Evolutionary conservation across 1,140 invertebrate genomes (phyloP), one percentile per base, ranked within the genome.

Genomic region (Dendrolimus kikuchii): DNA sequence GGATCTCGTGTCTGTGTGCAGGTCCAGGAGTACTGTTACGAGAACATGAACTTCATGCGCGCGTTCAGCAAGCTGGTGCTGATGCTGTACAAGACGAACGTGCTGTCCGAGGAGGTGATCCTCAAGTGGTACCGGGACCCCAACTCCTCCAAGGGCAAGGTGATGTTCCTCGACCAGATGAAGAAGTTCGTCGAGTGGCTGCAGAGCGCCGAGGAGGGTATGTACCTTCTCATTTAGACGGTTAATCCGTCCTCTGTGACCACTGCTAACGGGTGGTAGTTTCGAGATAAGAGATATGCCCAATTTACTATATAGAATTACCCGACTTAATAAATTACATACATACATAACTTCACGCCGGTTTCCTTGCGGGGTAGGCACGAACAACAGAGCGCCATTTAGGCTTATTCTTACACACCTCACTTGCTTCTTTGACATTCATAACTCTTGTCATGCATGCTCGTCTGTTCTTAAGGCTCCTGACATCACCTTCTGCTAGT

Each of bases 11-110:
- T 23, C 1, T 23, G 23, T 23, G 23, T 23, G 1, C 53, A 84
- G 81, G 93, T 98, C 66, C 97, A 99, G 87, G 97, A 98, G 77
- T 99, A 95, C 88, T 99, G 97, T 88, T 99, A 98, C 85, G 96
- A 98, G 75, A 98, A 99, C 89, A 98, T 98, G 96, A 97, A 95
- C 85, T 98, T 99, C 85, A 97, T 99, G 95, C 97, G 98, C 86
- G 95, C 96, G 80, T 99, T 99, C 92, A 96, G 97, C 75, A 98
- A 98, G 88, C 98, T 99, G 72, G 93, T 98, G 71, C 91, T 98
- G 81, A 92, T 98, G 67, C 94, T 98, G 88, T 99, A 99, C 89
- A 98, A 97, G 92, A 95, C 93, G 92, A 95, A 98, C 86, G 94
- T 98, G 38, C 89, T 98, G 51, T 95, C 95, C 2, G 97, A 98